phyloP scores from a whole-genome alignment of 1,140 invertebrate genomes.

The Marisa cornuarietis region DNA sequence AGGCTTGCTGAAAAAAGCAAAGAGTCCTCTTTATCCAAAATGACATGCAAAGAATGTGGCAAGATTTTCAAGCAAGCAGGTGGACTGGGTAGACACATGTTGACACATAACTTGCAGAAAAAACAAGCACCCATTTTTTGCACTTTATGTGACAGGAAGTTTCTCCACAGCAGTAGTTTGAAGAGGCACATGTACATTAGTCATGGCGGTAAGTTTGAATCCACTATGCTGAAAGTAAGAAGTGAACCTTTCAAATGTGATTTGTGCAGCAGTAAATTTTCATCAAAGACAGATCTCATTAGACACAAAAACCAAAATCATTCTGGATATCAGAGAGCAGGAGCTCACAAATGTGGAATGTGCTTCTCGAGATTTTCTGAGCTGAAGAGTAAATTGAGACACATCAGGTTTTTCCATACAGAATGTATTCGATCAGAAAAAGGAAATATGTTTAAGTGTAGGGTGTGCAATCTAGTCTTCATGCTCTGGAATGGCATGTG shows the following conservation, averaged over 20 bases:
- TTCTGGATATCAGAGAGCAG: neutral
- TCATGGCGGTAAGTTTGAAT: neutral
- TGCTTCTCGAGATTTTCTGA: conserved; percentile 2
- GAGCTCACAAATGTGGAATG: neutral
- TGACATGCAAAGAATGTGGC: conserved; percentile 10
- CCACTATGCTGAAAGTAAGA: neutral
- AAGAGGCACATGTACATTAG: neutral
- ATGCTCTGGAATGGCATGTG: neutral
- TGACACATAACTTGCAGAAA: neutral
- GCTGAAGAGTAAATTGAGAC: neutral
- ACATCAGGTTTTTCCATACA: conserved; percentile 1
- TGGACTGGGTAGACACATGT: conserved; percentile 7
- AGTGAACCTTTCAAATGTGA: neutral
- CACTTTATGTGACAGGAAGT: conserved; percentile 6
- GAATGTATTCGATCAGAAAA: neutral
- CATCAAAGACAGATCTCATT: neutral
- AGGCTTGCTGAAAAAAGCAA: neutral
- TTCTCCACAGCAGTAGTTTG: conserved; percentile 8
- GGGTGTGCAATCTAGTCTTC: neutral
- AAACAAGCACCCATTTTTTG: neutral
- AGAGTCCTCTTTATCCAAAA: neutral
- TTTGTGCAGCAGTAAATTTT: neutral
- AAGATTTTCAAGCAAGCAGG: conserved; percentile 1
- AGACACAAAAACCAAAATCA: neutral
- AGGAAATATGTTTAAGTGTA: neutral